phyloP scores from a whole-genome alignment of 2,797 vertebrate genomes.

The Petrocephalus schoutedeni region DNA sequence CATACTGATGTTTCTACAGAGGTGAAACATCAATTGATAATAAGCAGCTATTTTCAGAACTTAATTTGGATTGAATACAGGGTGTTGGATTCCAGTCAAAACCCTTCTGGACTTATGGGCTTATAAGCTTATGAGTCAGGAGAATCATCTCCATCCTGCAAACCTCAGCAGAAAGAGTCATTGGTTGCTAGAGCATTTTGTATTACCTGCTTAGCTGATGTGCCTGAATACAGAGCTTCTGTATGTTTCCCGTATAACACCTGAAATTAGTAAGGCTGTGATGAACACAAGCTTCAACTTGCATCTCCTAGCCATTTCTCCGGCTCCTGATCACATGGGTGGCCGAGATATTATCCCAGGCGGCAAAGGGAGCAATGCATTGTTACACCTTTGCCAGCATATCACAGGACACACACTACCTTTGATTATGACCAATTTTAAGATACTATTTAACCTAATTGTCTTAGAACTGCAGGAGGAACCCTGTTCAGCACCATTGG shows the following conservation, averaged over 20 bases:
- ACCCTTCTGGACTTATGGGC: not conserved
- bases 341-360: not conserved
- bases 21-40: not conserved
- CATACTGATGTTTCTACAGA: not conserved
- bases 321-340: not conserved
- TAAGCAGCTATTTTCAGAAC: constrained; percentile 13
- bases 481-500: not conserved
- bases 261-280: not conserved
- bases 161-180: not conserved
- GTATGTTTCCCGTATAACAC: not conserved
- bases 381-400: not conserved
- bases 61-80: not conserved
- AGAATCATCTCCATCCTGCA: constrained; percentile 4
- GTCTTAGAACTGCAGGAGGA: not conserved
- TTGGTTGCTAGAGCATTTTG: not conserved
- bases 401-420: not conserved
- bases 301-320: not conserved
- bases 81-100: constrained; percentile 3
- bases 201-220: not conserved
- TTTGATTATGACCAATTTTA: not conserved
- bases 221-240: not conserved
- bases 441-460: not conserved
- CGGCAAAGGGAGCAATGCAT: not conserved
- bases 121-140: not conserved
- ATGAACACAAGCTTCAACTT: not conserved